Base-by-base conservation (phyloP, 2,797 vertebrate species). In the Betta splendens region DNA sequence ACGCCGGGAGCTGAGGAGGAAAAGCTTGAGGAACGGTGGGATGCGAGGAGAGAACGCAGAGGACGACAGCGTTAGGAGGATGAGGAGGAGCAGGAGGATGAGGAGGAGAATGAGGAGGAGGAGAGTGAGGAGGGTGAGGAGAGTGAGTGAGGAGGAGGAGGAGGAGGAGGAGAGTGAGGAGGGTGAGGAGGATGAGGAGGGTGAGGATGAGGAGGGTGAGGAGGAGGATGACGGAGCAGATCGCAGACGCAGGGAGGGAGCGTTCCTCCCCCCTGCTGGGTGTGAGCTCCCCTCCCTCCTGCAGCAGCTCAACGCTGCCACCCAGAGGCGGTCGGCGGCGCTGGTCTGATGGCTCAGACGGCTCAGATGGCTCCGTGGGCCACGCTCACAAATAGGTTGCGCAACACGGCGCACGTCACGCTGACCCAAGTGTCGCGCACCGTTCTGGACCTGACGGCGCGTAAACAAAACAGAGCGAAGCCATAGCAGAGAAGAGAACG, bases 381-480 rank as follows among this genome's bases (percentile, higher is more conserved):
- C 39, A 45, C 31, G 25, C 49, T 51, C 70, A 90, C 80, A 88
- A 90, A 90, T 88, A 87, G 76, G 60, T 92, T 92, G 85, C 70
- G 83, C 87, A 92, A 92, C 62, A 29, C 32, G 8, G 51, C 33
- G 32, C 36, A 86, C 72, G 64, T 87, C 72, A 78, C 83, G 28
- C 70, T 17, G 47, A 9, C 29, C 49, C 58, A 39, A 66, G 52
- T 18, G 60, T 73, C 66, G 78, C 45, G 57, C 69, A 73, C 56
- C n/a, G 45, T 29, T 35, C 45, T 63, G 44, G 50, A 62, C 36
- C 40, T 15, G 39, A 23, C n/a, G 36, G 60, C 42, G 3, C 52
- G 65, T 50, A 67, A 60, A 66, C 61, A 48, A 12, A 47, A 64
- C 9, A 54, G 9, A 57, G 8, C 21, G 44, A 52, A 12, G 51